Conservation (phyloP, 2,888 invertebrate species). For the Amiota communis region DNA sequence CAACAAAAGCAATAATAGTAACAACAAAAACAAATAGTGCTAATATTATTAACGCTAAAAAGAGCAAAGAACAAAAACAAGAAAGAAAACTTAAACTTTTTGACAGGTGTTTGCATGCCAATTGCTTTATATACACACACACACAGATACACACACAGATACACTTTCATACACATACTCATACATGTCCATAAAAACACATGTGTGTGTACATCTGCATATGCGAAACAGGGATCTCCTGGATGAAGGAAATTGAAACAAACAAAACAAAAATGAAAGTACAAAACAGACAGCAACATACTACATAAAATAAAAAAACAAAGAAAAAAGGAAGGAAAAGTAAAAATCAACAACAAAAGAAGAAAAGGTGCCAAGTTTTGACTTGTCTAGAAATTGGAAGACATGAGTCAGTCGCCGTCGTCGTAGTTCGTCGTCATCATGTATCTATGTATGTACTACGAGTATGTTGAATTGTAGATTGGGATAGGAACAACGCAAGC, state of each 20-base stretch:
- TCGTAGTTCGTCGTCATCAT: too few relatives aligned
- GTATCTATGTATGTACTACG: too few relatives aligned
- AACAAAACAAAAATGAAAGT: neutral
- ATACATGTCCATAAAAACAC: neutral
- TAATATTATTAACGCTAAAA: conserved; percentile 21
- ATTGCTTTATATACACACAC: neutral
- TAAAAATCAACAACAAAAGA: neutral
- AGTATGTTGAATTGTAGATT: too few relatives aligned
- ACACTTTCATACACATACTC: neutral
- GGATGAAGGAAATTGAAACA: neutral
- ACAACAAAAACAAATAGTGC: conserved; percentile 21
- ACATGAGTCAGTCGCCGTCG: neutral
- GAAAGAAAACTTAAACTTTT: conserved; percentile 14
- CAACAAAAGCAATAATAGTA: neutral
- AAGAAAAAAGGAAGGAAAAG: neutral
- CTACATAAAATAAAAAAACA: conserved; percentile 1
- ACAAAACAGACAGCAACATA: neutral
- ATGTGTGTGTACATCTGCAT: neutral
- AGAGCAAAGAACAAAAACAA: conserved; percentile 2
- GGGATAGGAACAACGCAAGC: neutral
- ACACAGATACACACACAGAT: neutral
- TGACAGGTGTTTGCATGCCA: conserved; percentile 32
- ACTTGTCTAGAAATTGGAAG: neutral
- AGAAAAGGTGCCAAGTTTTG: neutral
- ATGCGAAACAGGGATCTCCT: neutral